phyloP scores from a whole-genome alignment of 2,888 invertebrate species.

The Willowsia nigromaculata region DNA sequence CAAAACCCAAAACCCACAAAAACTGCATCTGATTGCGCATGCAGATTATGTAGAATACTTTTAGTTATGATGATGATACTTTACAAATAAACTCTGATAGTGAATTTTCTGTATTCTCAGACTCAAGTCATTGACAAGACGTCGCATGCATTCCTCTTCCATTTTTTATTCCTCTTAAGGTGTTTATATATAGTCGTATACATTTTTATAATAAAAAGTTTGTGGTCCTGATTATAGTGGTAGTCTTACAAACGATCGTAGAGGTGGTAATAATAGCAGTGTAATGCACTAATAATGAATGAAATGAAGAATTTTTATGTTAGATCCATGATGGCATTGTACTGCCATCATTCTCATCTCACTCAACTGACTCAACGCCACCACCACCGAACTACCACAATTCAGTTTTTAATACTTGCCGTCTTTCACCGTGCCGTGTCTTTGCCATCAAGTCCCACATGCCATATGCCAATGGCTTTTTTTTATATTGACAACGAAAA shows the following conservation, averaged over 20 bases:
- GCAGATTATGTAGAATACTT: no score
- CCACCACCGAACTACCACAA: neutral
- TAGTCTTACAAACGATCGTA: neutral
- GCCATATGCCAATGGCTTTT: neutral
- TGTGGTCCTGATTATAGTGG: constrained; percentile 1
- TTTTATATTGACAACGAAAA: neutral
- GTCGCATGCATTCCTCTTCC: neutral
- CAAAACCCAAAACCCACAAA: no score
- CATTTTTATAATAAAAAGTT: neutral
- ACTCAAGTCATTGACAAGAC: neutral
- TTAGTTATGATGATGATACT: no score
- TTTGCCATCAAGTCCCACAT: neutral
- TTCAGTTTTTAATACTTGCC: neutral
- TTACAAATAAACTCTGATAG: neutral
- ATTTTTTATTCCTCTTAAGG: neutral
- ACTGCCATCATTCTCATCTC: neutral
- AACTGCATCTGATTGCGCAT: no score
- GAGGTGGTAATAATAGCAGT: neutral
- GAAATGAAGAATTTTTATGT: constrained; percentile 41
- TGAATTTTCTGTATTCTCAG: neutral
- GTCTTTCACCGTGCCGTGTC: constrained; percentile 17
- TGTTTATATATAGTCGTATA: neutral
- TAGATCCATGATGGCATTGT: constrained; percentile 7
- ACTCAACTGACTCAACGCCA: neutral
- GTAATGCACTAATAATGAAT: constrained; percentile 60